Conservation (phyloP, 2,888 invertebrate genomes). For the Synergus japonicus region DNA sequence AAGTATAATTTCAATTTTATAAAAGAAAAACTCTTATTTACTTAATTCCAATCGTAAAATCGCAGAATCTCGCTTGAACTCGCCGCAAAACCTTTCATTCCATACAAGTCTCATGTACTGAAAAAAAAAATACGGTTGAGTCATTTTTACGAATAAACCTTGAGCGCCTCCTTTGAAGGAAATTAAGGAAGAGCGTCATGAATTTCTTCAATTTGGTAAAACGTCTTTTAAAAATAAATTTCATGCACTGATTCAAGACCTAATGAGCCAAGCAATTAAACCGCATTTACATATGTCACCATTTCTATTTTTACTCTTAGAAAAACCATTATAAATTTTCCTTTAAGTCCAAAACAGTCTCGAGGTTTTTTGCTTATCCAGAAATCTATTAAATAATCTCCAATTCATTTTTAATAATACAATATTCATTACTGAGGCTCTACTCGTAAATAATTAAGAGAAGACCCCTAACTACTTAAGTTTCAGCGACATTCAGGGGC, state of each 20-base stretch:
- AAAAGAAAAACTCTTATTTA: conserved; percentile 13
- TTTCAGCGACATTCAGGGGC: no score
- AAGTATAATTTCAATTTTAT: not conserved
- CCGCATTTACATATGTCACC: conserved; percentile 1
- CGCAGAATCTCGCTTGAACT: conserved; percentile 6
- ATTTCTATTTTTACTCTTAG: conserved; percentile 1
- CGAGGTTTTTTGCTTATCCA: no score
- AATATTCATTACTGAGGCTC: not conserved
- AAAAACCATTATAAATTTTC: not conserved
- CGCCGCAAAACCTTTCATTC: conserved; percentile 34
- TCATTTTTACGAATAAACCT: conserved; percentile 35
- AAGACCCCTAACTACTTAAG: no score
- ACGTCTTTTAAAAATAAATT: conserved; percentile 30
- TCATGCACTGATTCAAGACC: conserved; percentile 20
- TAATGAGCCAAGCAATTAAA: conserved; percentile 11
- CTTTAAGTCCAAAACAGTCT: not conserved
- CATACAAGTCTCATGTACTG: conserved; percentile 17
- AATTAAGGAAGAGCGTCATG: conserved; percentile 37
- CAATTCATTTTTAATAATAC: not conserved
- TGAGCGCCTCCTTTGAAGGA: conserved; percentile 37
- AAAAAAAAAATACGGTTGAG: conserved; percentile 33
- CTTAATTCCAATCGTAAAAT: conserved; percentile 34
- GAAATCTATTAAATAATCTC: no score
- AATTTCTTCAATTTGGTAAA: conserved; percentile 39
- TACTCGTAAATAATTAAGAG: not conserved